Evolutionary conservation across 1,140 invertebrate genomes (phyloP).

Genomic region (Idris sp.): DNA sequence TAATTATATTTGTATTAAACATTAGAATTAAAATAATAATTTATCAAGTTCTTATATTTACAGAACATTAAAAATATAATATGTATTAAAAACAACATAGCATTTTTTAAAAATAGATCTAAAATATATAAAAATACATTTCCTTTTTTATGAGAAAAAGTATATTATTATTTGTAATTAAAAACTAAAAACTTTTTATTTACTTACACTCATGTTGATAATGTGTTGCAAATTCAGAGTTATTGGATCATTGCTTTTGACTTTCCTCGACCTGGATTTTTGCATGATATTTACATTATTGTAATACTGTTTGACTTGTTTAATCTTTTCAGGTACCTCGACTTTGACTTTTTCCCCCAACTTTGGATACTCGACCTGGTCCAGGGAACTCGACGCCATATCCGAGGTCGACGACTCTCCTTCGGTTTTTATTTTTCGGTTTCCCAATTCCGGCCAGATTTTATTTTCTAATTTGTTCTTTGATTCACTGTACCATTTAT

Average conservation of each 20-base stretch:
- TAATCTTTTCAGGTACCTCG: neutral
- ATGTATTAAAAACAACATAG: too few species aligned
- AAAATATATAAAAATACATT: too few species aligned
- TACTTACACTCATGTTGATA: constrained; percentile 20
- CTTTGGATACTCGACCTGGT: constrained; percentile 34
- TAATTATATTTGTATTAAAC: too few species aligned
- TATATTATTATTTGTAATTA: too few species aligned
- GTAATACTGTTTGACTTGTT: constrained; percentile 29
- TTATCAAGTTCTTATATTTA: too few species aligned
- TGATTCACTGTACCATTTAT: constrained; percentile 34
- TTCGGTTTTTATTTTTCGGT: neutral
- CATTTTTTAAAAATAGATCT: too few species aligned
- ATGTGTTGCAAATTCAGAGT: constrained; percentile 26
- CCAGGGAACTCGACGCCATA: neutral
- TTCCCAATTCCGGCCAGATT: constrained; percentile 28
- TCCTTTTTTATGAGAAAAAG: too few species aligned
- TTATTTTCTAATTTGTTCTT: constrained; percentile 26
- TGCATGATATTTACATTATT: constrained; percentile 17
- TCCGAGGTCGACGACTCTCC: neutral
- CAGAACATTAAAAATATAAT: too few species aligned
- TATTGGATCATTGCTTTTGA: constrained; percentile 30
- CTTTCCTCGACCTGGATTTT: constrained; percentile 8
- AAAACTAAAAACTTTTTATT: too few species aligned
- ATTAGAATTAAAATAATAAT: too few species aligned
- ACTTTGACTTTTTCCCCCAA: constrained; percentile 24